Conservation (phyloP, 92 coral and sea anemone species). For the Bergia puertoricense region DNA sequence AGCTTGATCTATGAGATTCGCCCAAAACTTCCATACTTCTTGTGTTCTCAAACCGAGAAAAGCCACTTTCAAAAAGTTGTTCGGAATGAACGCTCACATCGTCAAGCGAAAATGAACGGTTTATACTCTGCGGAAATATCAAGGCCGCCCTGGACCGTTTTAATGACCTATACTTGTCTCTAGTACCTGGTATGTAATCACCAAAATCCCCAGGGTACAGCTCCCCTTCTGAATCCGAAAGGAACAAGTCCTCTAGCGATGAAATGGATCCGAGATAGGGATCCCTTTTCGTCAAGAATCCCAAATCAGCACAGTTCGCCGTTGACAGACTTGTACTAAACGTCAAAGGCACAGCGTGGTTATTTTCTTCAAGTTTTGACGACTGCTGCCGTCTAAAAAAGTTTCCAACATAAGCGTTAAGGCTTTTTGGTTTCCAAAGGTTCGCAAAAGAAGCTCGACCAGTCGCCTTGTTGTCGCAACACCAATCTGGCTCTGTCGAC, state of each 20-base stretch:
- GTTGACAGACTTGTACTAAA: conserved; percentile 23
- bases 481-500: neutral
- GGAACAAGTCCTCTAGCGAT: conserved; percentile 20
- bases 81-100: conserved; percentile 21
- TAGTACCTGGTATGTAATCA: conserved; percentile 1
- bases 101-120: conserved; percentile 31
- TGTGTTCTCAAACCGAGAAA: conserved; percentile 8
- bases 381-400: neutral
- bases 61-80: neutral
- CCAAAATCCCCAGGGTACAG: conserved; percentile 32
- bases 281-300: conserved; percentile 38
- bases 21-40: conserved; percentile 33
- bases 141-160: conserved; percentile 40
- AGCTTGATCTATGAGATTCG: conserved; percentile 4
- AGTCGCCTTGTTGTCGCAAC: conserved; percentile 3
- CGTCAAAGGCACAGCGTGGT: neutral
- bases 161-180: conserved; percentile 36
- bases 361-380: conserved; percentile 10
- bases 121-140: conserved; percentile 34
- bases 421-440: conserved; percentile 39
- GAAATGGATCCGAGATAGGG: conserved; percentile 25
- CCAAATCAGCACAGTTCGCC: neutral
- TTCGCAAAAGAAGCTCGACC: conserved; percentile 7
- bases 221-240: conserved; percentile 1
- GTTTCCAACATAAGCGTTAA: conserved; percentile 25